These are phyloP conservation scores for Tringa solitaria DNA, from an alignment of 2,113 vertebrate species.

Conservation along the genomic window DNA sequence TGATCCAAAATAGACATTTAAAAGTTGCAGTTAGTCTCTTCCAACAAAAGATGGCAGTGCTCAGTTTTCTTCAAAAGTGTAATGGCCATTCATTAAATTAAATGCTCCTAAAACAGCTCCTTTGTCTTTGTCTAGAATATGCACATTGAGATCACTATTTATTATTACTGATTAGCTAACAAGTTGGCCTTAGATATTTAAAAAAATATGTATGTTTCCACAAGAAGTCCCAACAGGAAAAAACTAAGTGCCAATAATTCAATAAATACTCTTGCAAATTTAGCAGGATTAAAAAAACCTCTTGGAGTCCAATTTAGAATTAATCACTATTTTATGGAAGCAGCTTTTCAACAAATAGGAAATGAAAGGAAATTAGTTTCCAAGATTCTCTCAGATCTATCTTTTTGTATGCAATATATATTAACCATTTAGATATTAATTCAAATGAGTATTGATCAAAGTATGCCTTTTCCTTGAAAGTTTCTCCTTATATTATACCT, in stretches of 20 bases:
- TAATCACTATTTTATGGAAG: neutral
- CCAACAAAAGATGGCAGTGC: slow-evolving; percentile 63
- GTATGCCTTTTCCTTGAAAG: neutral
- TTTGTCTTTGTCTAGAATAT: neutral
- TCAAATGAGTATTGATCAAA: neutral
- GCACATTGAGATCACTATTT: neutral
- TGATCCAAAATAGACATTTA: neutral
- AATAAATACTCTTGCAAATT: neutral
- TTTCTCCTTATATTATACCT: neutral
- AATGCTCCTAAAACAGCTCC: neutral
- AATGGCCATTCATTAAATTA: neutral
- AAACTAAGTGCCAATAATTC: neutral
- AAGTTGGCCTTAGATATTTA: neutral
- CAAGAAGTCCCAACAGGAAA: neutral
- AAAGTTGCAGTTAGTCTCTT: slow-evolving; percentile 13
- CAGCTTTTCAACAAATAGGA: neutral
- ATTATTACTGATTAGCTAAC: neutral
- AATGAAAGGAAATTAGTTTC: neutral
- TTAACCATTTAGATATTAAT: neutral
- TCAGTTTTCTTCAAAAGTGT: slow-evolving; percentile 16
- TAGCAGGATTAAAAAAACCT: neutral
- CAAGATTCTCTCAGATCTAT: neutral
- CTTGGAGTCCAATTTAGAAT: neutral
- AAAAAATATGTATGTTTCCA: neutral
- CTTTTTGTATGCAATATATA: neutral